phyloP scores from a whole-genome alignment of 2,888 invertebrate species.

The Tipula unca region DNA sequence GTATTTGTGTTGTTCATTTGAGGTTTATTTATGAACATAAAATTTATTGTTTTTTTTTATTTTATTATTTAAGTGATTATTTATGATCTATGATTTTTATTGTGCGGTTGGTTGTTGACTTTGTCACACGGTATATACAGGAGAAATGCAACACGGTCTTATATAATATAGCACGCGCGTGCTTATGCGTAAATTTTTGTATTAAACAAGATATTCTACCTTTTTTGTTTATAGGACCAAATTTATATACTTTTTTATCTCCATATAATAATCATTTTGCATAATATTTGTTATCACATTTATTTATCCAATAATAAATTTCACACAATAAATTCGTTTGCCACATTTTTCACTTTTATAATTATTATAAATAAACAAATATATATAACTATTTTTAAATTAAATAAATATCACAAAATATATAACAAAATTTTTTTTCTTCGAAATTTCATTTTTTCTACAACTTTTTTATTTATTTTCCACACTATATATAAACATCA shows the following conservation, averaged over 20 bases:
- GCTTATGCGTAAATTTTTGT: slow-evolving; percentile 15
- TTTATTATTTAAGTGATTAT: not conserved
- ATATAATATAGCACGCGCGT: not conserved
- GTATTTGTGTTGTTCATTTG: slow-evolving; percentile 14
- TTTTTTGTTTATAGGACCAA: not conserved
- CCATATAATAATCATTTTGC: not conserved
- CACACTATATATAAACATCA: not conserved
- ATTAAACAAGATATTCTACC: not conserved
- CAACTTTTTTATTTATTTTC: not conserved
- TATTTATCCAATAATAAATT: not conserved
- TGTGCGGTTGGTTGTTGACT: slow-evolving; percentile 1
- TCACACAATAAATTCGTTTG: not conserved
- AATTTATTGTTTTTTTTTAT: slow-evolving; percentile 8
- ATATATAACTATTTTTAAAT: not conserved
- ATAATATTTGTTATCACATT: not conserved
- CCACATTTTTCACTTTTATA: not conserved
- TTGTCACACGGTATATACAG: not conserved
- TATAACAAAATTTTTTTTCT: slow-evolving; percentile 4
- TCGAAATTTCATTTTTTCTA: not conserved
- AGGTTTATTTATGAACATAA: slow-evolving; percentile 8
- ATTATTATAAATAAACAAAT: too few species aligned
- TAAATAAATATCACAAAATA: not conserved
- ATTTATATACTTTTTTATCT: not conserved
- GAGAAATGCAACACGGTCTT: not conserved
- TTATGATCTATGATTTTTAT: slow-evolving; percentile 17